A percentile compares a stretch with the other conserved stretches of the same genome.
Evolutionary conservation across 2,113 vertebrate genomes (phyloP).

Genomic region (Larimichthys crocea): DNA sequence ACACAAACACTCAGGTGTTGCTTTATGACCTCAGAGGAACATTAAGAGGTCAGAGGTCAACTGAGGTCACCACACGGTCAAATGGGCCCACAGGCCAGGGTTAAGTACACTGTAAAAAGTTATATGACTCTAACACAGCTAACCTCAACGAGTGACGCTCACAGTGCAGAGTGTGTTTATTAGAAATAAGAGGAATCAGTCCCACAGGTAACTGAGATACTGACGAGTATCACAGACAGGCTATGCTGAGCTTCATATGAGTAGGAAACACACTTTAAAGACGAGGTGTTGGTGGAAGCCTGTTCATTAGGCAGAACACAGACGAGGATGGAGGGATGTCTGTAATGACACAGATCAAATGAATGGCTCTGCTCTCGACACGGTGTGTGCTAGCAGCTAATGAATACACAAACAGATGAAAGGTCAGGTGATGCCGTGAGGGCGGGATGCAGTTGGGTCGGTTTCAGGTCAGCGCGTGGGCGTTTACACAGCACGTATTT

Average conservation of each 20-base stretch:
- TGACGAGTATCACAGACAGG: too few relatives aligned
- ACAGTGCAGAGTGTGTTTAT: too few relatives aligned
- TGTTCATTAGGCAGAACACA: too few relatives aligned
- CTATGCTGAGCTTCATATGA: too few relatives aligned
- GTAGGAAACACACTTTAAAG: too few relatives aligned
- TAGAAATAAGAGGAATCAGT: too few relatives aligned
- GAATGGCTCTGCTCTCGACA: not conserved
- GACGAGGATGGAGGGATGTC: too few relatives aligned
- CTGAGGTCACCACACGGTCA: slow-evolving; percentile 1
- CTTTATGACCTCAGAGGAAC: not conserved
- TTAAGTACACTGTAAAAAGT: not conserved
- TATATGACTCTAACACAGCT: not conserved
- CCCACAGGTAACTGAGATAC: too few relatives aligned
- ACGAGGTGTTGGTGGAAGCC: too few relatives aligned
- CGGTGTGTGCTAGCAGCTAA: not conserved
- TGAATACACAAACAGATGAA: not conserved
- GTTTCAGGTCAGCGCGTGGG: slow-evolving; percentile 5
- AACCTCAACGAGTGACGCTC: too few relatives aligned
- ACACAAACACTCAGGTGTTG: not conserved
- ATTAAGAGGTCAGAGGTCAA: slow-evolving; percentile 26
- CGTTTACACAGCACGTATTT: not conserved
- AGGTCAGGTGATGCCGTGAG: not conserved
- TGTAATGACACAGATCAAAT: too few relatives aligned
- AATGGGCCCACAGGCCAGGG: too few relatives aligned
- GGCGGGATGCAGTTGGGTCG: not conserved